Conservation (phyloP, 1,140 invertebrate genomes). For the Bombus fervidus region DNA sequence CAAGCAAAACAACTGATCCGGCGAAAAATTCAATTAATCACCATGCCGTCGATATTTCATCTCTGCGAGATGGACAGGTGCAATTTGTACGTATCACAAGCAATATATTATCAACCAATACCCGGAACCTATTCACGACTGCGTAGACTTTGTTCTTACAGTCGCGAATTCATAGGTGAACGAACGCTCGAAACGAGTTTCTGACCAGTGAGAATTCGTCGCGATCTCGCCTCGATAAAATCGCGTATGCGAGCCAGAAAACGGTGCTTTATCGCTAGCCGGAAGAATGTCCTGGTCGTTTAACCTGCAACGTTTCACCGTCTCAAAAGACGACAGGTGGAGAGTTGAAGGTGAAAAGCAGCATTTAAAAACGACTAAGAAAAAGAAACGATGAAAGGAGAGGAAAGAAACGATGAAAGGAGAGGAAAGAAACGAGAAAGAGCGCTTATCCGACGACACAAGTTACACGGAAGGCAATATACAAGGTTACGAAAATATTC, state of each 20-base stretch:
- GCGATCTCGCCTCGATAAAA: constrained; percentile 29
- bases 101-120: constrained; percentile 28
- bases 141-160: constrained; percentile 15
- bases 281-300: constrained; percentile 13
- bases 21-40: constrained; percentile 47
- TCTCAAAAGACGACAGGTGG: too few relatives aligned
- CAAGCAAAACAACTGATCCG: constrained; percentile 11
- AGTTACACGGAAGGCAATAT: too few relatives aligned
- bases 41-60: constrained; percentile 32
- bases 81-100: constrained; percentile 36
- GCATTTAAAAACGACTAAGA: too few relatives aligned
- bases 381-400: too few relatives aligned
- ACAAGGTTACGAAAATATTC: too few relatives aligned
- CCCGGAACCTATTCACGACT: background rate
- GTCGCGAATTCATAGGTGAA: constrained; percentile 20
- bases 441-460: too few relatives aligned
- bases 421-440: background rate
- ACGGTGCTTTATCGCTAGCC: constrained; percentile 26
- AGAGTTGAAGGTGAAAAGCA: background rate
- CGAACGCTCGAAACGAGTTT: constrained; percentile 10
- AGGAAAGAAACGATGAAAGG: background rate
- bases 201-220: background rate
- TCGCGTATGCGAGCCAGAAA: background rate
- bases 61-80: constrained; percentile 31
- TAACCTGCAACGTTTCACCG: constrained; percentile 30